Evolutionary conservation across 2,888 invertebrate genomes (phyloP).

Genomic region (Rhagophthalmus giganteus): DNA sequence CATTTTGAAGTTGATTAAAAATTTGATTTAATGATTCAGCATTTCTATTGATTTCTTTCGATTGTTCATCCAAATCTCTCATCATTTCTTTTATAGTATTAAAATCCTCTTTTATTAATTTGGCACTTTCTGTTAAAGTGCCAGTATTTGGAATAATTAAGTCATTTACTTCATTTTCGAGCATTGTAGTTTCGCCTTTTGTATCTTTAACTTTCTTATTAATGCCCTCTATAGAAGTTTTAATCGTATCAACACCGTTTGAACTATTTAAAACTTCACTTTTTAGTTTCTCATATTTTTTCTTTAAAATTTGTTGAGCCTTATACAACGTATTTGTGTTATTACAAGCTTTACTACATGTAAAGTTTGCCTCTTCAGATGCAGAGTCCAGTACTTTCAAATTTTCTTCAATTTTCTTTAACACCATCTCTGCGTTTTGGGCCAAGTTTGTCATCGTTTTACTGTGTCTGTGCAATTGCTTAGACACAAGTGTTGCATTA

Average conservation of each 20-base stretch:
- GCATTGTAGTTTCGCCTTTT: conserved; percentile 77
- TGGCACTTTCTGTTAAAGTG: background rate
- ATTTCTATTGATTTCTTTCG: background rate
- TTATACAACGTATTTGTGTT: conserved; percentile 4
- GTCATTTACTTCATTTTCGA: conserved; percentile 78
- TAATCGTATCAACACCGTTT: background rate
- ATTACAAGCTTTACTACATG: conserved; percentile 15
- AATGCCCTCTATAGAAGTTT: conserved; percentile 60
- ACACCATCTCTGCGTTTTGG: conserved; percentile 74
- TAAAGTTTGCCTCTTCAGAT: background rate
- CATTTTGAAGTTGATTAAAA: background rate
- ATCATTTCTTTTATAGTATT: background rate
- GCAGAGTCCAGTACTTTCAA: conserved; percentile 56
- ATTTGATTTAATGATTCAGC: background rate
- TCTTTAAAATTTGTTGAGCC: background rate
- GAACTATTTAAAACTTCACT: conserved; percentile 3
- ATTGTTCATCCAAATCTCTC: conserved; percentile 1
- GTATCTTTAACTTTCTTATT: conserved; percentile 73
- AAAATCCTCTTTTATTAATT: background rate
- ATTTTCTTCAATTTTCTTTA: conserved; percentile 70
- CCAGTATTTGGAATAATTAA: conserved; percentile 66
- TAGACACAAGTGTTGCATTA: conserved; percentile 74
- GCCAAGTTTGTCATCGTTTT: conserved; percentile 84
- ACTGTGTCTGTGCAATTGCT: conserved; percentile 83
- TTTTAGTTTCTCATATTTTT: conserved; percentile 1